Conservation (phyloP, 2,888 invertebrate genomes). For the Muschampia plurimacula region DNA sequence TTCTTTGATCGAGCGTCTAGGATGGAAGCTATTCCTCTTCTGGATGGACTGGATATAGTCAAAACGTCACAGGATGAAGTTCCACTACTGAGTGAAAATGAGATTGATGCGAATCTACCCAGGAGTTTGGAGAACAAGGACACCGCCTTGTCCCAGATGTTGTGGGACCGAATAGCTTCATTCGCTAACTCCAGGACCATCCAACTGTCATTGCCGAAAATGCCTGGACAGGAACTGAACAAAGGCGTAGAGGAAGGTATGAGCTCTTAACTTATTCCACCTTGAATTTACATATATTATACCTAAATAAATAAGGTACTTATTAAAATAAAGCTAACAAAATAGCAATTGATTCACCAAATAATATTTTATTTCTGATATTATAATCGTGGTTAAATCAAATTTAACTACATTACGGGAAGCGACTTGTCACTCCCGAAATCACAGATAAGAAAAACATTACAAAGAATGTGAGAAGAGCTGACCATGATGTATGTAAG, state of each 20-base stretch:
- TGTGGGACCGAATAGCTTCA: slow-evolving; percentile 89
- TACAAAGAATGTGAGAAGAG: too few relatives aligned
- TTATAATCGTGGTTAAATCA: too few relatives aligned
- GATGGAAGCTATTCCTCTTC: slow-evolving; percentile 86
- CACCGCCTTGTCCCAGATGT: slow-evolving; percentile 87
- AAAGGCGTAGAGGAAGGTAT: slow-evolving; percentile 92
- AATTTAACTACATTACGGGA: too few relatives aligned
- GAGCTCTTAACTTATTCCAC: background rate
- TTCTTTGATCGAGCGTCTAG: slow-evolving; percentile 91
- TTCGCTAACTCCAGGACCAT: slow-evolving; percentile 91
- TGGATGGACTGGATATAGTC: slow-evolving; percentile 89
- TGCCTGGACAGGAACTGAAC: slow-evolving; percentile 88
- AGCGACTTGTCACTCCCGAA: too few relatives aligned
- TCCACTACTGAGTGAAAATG: slow-evolving; percentile 86
- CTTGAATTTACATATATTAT: background rate
- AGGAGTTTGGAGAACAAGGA: slow-evolving; percentile 89
- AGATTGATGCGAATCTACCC: slow-evolving; percentile 89
- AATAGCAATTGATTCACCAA: background rate
- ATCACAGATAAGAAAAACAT: too few relatives aligned
- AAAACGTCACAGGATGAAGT: slow-evolving; percentile 78
- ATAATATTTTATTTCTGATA: too few relatives aligned
- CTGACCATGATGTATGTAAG: too few relatives aligned
- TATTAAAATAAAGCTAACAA: background rate
- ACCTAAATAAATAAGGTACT: background rate
- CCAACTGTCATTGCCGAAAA: slow-evolving; percentile 91